Percentiles rank a stretch among this genome's conserved stretches.
Conservation (phyloP, 2,888 invertebrate genomes). For the Standfussiana lucernea region DNA sequence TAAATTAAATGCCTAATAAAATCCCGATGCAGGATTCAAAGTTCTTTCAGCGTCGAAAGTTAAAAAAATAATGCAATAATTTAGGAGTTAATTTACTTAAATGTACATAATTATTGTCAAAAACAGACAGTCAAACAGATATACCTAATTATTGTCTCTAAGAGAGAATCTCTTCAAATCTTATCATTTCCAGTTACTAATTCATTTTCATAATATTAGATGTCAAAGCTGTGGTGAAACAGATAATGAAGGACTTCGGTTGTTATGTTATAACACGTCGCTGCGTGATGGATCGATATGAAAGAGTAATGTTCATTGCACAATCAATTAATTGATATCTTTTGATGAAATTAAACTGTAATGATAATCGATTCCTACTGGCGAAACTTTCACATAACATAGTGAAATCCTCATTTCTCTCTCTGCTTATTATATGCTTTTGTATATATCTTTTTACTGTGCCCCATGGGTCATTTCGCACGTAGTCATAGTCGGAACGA, state of each 20-base stretch:
- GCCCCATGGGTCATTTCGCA: not conserved
- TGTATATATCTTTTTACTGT: not conserved
- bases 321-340: not conserved
- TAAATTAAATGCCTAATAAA: not conserved
- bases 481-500: not conserved
- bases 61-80: not conserved
- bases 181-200: not conserved
- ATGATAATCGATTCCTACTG: constrained; percentile 18
- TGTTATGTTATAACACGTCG: constrained; percentile 84
- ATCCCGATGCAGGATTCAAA: not conserved
- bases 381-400: not conserved
- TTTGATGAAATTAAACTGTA: not conserved
- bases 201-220: constrained; percentile 73
- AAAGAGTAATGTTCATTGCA: constrained; percentile 76
- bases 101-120: too few species aligned
- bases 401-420: not conserved
- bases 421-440: too few species aligned
- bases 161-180: not conserved
- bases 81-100: not conserved
- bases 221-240: constrained; percentile 76
- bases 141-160: too few species aligned
- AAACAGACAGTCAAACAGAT: too few species aligned
- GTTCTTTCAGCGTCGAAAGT: not conserved
- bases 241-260: constrained; percentile 83
- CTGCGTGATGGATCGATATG: constrained; percentile 84